phyloP scores from a whole-genome alignment of 2,888 invertebrate genomes.

The Hirtodrosophila cameraria region DNA sequence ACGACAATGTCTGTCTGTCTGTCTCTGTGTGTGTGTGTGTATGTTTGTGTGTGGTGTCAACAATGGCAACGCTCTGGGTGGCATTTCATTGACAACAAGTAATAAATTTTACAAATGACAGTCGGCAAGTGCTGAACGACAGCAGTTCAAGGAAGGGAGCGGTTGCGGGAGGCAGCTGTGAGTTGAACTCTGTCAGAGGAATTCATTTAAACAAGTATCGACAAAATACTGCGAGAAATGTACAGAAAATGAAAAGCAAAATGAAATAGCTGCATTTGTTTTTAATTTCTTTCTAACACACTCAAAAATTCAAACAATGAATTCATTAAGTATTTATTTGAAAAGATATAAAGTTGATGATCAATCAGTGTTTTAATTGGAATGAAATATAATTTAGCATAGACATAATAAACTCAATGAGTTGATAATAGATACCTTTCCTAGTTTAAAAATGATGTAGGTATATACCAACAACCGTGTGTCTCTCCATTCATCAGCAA shows the following conservation, averaged over 20 bases:
- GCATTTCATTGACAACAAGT: conserved; percentile 75
- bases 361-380: too few relatives aligned
- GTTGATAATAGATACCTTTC: too few relatives aligned
- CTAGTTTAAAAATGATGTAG: too few relatives aligned
- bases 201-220: conserved; percentile 35
- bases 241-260: conserved; percentile 11
- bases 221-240: conserved; percentile 30
- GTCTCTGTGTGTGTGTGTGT: conserved; percentile 11
- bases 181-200: conserved; percentile 13
- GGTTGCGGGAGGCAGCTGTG: neutral
- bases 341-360: too few relatives aligned
- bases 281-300: too few relatives aligned
- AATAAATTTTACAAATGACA: conserved; percentile 74
- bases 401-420: too few relatives aligned
- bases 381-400: too few relatives aligned
- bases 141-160: neutral
- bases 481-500: too few relatives aligned
- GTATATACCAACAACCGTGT: too few relatives aligned
- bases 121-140: conserved; percentile 59
- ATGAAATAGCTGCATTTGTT: neutral
- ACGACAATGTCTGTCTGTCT: conserved; percentile 42
- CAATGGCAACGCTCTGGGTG: conserved; percentile 72
- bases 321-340: too few relatives aligned
- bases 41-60: conserved; percentile 59
- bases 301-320: too few relatives aligned